phyloP scores from a whole-genome alignment of 2,113 vertebrate genomes.

The Crypturellus undulatus region DNA sequence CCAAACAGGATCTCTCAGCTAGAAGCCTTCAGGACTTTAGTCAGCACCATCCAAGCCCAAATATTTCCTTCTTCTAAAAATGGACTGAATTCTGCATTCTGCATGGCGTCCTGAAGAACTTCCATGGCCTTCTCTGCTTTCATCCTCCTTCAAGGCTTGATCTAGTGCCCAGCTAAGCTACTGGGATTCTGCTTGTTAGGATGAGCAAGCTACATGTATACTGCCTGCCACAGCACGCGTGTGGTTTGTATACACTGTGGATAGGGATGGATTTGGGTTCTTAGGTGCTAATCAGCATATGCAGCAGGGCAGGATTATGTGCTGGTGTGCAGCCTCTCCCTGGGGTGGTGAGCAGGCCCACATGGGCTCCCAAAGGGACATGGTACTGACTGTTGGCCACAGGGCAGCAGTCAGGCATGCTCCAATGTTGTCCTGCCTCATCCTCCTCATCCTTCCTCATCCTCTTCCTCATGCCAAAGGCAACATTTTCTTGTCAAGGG shows the following conservation, averaged over 20 bases:
- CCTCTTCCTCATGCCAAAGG: not conserved
- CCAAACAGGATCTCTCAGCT: not conserved
- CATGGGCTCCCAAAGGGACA: not conserved
- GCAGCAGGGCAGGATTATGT: not conserved
- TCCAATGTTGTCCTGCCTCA: not conserved
- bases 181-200: not conserved
- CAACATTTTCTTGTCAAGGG: not conserved
- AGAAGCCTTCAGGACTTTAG: not conserved
- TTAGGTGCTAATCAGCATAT: not conserved
- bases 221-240: not conserved
- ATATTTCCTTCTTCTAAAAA: not conserved
- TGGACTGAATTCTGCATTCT: not conserved
- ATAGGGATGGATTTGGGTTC: not conserved
- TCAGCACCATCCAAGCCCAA: not conserved
- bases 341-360: not conserved
- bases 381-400: accelerated
- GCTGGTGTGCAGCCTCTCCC: not conserved
- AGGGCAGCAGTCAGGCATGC: not conserved
- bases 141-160: not conserved
- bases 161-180: not conserved
- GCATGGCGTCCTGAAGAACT: not conserved
- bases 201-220: accelerated
- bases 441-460: not conserved
- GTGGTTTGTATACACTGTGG: accelerated
- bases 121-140: not conserved